Evolutionary conservation across 2,888 invertebrate species (phyloP), one percentile per base, ranked within the genome.

Genomic region (Agonum fuliginosum): DNA sequence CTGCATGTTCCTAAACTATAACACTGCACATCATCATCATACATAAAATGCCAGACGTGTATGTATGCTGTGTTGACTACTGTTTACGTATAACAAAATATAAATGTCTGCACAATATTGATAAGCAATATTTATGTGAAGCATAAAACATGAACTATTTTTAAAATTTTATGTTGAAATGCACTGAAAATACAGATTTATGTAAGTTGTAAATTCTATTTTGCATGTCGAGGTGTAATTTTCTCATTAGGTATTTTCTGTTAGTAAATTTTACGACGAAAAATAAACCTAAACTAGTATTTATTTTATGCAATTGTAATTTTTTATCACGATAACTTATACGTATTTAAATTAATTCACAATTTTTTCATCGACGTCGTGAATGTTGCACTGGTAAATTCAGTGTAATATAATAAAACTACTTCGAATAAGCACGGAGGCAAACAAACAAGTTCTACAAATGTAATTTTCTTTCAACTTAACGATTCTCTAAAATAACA

Each of bases 381-480:
- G n/a, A n/a, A n/a, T n/a, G n/a, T n/a, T n/a, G n/a, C n/a, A n/a
- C n/a, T n/a, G n/a, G n/a, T n/a, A n/a, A n/a, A n/a, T n/a, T n/a
- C n/a, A n/a, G n/a, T n/a, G n/a, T 54, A 70, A 70, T 46, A 70
- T 46, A 70, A 70, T 46, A 46, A 70, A 30, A 46, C 12, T 14
- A 70, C 70, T 20, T 20, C 43, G 24, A 46, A 46, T 70, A 70
- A 70, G 46, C 70, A 70, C 12, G 12, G 14, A 22, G 17, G 43
- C 46, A 70, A 46, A 70, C 70, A 70, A 70, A 70, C 70, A 70
- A 70, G 2, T 70, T 2, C 24, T 43, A 70, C 70, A 70, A 70
- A 70, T 70, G 70, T 70, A 70, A 70, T 70, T 70, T 70, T 43
- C 46, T 46, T 70, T 70, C n/a, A 46, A 70, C 8, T 70, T 70